Percentiles rank a stretch among this genome's conserved stretches.
phyloP scores from a whole-genome alignment of 1,140 invertebrate species.

The Psix sp. region DNA sequence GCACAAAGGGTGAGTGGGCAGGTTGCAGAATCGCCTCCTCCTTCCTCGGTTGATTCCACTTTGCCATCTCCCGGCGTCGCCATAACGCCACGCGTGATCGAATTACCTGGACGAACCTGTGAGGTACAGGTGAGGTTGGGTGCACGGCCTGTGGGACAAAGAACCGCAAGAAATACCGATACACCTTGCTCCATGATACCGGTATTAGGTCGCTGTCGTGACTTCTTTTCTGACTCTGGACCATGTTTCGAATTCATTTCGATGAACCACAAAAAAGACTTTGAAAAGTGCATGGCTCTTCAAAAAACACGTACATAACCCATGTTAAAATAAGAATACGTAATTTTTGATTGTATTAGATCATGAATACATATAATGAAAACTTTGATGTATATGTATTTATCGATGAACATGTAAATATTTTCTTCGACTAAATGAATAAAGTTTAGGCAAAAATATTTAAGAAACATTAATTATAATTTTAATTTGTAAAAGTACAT shows the following conservation, averaged over 20 bases:
- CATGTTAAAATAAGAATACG: too few relatives aligned
- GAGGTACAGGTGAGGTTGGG: constrained; percentile 68
- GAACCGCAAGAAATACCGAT: constrained; percentile 75
- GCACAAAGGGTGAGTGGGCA: not conserved
- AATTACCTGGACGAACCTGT: constrained; percentile 71
- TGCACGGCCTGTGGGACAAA: constrained; percentile 71
- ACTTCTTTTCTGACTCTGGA: constrained; percentile 44
- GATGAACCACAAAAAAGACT: too few relatives aligned
- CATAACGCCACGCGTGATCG: constrained; percentile 70
- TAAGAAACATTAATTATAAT: too few relatives aligned
- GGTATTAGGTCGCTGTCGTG: constrained; percentile 65
- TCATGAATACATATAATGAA: too few relatives aligned
- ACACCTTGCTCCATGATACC: constrained; percentile 63
- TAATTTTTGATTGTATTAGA: too few relatives aligned
- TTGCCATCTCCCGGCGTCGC: constrained; percentile 47
- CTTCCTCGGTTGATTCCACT: constrained; percentile 47
- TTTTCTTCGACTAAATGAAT: too few relatives aligned
- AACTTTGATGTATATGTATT: too few relatives aligned
- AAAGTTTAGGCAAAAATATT: too few relatives aligned
- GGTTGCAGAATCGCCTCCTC: constrained; percentile 24
- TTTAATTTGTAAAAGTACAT: too few relatives aligned
- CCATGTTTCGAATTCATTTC: constrained; percentile 16
- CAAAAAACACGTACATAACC: too few relatives aligned
- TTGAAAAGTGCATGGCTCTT: too few relatives aligned
- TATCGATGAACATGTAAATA: too few relatives aligned